Evolutionary conservation across 1,140 invertebrate genomes (phyloP), one percentile per base, ranked within the genome.

Genomic region (Drosophila paulistorum): DNA sequence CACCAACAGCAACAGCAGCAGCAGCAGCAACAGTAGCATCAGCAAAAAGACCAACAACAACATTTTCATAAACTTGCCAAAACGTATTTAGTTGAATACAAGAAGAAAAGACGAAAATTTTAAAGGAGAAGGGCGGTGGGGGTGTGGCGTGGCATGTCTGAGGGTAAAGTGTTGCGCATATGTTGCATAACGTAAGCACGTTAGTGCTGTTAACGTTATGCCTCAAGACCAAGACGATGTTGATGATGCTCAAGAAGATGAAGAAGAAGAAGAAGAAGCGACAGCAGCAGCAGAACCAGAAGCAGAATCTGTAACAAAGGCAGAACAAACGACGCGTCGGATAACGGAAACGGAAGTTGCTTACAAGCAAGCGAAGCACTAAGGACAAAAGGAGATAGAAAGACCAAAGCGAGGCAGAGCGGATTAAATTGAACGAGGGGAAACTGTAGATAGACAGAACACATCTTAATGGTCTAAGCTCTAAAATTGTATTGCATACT

Each of bases 341-440:
- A 79, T 83, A 86, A 79, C 71, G 82, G 83, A 86, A 86, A 79
- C 82, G 82, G 82, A 86, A 87, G 75, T 83, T 86, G 82, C 79
- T 86, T 76, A 87, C 82, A 87, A 79, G 75, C 72, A 20, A 62
- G 59, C 58, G n/a, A 33, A 60, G 23, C 35, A 60, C 45, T 48
- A 60, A 60, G 58, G 14, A 26, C 54, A 55, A 26, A 17, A 37
- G 57, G 10, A 35, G 35, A 37, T 58, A 14, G 30, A 13, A 33
- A 37, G n/a, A 14, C 33, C 23, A 9, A 26, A 14, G 30, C n/a
- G 42, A 7, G 33, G 7, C 33, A 35, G 33, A 35, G 51, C 17
- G 0, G 23, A 45, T n/a, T 26, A 26, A 26, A 26, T 26, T 26
- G 23, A 26, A 26, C 23, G 3, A 51, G 39, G n/a, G 33, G 14